These are phyloP conservation scores for Porites australiensis DNA, from an alignment of 64 coral and sea anemone species.

Conservation along the genomic window DNA sequence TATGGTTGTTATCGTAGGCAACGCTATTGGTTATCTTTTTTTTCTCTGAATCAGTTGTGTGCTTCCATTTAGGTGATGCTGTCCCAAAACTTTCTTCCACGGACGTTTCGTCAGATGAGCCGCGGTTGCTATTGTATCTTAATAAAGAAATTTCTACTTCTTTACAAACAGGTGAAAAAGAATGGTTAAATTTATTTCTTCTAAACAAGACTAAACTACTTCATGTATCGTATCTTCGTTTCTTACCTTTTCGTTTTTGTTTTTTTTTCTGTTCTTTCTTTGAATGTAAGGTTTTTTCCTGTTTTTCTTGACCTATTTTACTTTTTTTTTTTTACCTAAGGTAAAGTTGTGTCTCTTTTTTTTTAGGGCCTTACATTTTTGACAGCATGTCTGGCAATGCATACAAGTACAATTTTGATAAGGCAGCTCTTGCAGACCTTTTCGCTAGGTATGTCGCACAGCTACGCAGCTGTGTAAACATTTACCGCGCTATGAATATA, in stretches of 20 bases:
- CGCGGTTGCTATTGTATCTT: slow-evolving; percentile 61
- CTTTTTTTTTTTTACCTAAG: not conserved
- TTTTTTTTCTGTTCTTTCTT: not conserved
- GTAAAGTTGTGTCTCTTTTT: not conserved
- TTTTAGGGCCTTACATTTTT: slow-evolving; percentile 75
- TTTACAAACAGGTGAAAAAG: slow-evolving; percentile 58
- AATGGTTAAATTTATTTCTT: too few relatives aligned
- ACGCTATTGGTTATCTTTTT: too few relatives aligned
- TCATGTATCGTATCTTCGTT: not conserved
- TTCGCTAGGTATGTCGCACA: slow-evolving; percentile 64
- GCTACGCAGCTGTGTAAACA: not conserved
- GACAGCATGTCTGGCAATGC: slow-evolving; percentile 60
- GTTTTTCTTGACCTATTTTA: not conserved
- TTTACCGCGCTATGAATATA: too few relatives aligned
- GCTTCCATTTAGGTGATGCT: slow-evolving; percentile 57
- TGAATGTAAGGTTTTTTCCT: not conserved
- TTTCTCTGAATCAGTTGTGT: too few relatives aligned
- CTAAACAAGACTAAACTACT: not conserved
- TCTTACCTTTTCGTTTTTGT: not conserved
- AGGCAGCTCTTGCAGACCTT: slow-evolving; percentile 61
- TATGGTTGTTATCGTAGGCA: too few relatives aligned
- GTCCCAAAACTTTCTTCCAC: slow-evolving; percentile 72
- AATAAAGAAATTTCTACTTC: slow-evolving; percentile 77
- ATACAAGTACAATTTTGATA: slow-evolving; percentile 78
- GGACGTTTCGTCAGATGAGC: not conserved